Evolutionary conservation across 2,113 vertebrate species (phyloP).

Genomic region (Lates calcarifer): DNA sequence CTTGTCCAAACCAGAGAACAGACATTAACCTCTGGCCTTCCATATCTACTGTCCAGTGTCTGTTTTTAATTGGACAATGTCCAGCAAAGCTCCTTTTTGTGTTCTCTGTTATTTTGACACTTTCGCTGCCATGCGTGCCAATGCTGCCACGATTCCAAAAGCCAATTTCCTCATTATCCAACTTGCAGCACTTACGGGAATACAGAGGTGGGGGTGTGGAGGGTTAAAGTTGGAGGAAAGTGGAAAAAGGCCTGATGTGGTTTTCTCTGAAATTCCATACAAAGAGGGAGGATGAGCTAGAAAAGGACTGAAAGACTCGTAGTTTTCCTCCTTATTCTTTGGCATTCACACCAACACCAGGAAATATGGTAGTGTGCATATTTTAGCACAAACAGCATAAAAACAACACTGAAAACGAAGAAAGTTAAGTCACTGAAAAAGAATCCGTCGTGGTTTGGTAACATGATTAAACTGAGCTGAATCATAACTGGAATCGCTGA

Average conservation of each 20-base stretch:
- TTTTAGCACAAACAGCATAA: slow-evolving; percentile 20
- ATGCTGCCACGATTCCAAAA: slow-evolving; percentile 50
- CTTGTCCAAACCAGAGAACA: slow-evolving; percentile 44
- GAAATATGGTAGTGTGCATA: neutral
- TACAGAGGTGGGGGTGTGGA: slow-evolving; percentile 52
- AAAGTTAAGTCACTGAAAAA: slow-evolving; percentile 49
- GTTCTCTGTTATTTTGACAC: slow-evolving; percentile 53
- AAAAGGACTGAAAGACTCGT: slow-evolving; percentile 8
- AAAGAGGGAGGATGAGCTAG: slow-evolving; percentile 36
- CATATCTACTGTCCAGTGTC: slow-evolving; percentile 44
- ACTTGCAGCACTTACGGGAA: slow-evolving; percentile 70
- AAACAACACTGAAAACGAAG: slow-evolving; percentile 19
- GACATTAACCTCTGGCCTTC: slow-evolving; percentile 52
- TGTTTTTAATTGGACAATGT: slow-evolving; percentile 55
- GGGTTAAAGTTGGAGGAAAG: slow-evolving; percentile 62
- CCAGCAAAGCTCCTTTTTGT: slow-evolving; percentile 53
- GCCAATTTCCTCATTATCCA: slow-evolving; percentile 68
- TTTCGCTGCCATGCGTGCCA: slow-evolving; percentile 54
- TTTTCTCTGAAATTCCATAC: slow-evolving; percentile 54
- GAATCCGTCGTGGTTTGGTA: slow-evolving; percentile 48
- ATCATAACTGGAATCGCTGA: slow-evolving; percentile 60
- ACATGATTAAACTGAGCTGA: slow-evolving; percentile 56
- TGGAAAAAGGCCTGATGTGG: slow-evolving; percentile 66
- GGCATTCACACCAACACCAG: neutral
- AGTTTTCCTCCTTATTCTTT: slow-evolving; percentile 28